These are phyloP conservation scores for Rhagologus leucostigma DNA, from an alignment of 2,113 vertebrate genomes.

Conservation along the genomic window DNA sequence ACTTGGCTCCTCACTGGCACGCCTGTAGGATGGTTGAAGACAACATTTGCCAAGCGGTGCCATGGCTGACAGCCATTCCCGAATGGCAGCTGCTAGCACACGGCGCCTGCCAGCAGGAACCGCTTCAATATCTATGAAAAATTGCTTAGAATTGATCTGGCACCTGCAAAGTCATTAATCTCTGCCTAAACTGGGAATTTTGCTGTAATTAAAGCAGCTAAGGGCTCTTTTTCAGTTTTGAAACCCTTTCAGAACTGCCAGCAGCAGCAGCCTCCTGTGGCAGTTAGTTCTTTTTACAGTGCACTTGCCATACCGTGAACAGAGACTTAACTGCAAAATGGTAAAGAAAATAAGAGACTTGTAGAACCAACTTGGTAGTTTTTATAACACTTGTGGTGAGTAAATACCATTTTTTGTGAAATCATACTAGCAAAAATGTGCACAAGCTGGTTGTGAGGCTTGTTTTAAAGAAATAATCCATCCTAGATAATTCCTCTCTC, in stretches of 20 bases:
- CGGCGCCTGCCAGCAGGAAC: background rate
- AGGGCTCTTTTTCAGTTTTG: background rate
- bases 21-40: rapidly evolving
- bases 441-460: background rate
- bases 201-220: background rate
- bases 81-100: background rate
- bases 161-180: slow-evolving; percentile 28
- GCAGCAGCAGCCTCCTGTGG: background rate
- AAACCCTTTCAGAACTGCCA: background rate
- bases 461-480: background rate
- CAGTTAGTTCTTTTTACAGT: rapidly evolving
- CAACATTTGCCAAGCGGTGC: background rate
- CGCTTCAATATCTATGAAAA: background rate
- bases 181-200: background rate
- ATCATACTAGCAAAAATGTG: background rate
- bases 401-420: background rate
- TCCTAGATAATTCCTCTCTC: background rate
- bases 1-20: background rate
- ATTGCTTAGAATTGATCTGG: background rate
- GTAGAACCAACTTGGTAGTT: background rate
- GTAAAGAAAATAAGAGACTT: background rate
- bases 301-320: rapidly evolving
- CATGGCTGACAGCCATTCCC: background rate
- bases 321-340: background rate
- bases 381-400: background rate